Percentiles rank a stretch among this genome's conserved stretches.
Evolutionary conservation across 2,113 vertebrate species (phyloP).

Genomic region (Bos taurus): ARS-UCD2.0 NC_037345.1:48078001-48078500

Average conservation of each 20-base stretch:
- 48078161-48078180: background rate
- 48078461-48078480: conserved; percentile 17
- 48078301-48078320: conserved; percentile 21
- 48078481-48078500: conserved; percentile 45
- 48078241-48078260: accelerated
- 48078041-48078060: background rate
- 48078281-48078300: conserved; percentile 39
- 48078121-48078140: background rate
- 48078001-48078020: conserved; percentile 63
- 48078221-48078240: background rate
- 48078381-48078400: conserved; percentile 17
- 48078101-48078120: background rate
- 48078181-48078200: background rate
- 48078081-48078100: background rate
- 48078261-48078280: background rate
- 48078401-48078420: background rate
- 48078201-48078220: background rate
- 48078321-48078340: conserved; percentile 27
- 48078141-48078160: background rate
- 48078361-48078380: background rate
- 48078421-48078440: conserved; percentile 45
- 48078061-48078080: conserved; percentile 18
- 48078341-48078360: background rate
- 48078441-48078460: conserved; percentile 9
- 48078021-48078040: background rate